These are phyloP conservation scores for mouse (Mus musculus) DNA, from an alignment of 2,113 vertebrate genomes.

Conservation along the genomic window GRCm39 chr2:71425001-71425500, in stretches of 20 bases:
- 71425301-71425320: not conserved
- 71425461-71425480: conserved; percentile 40
- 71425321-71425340: not conserved
- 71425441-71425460: conserved; percentile 35
- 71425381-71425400: conserved; percentile 42
- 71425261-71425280: not conserved
- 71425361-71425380: conserved; percentile 44
- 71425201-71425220: not conserved
- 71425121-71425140: conserved; percentile 83
- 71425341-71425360: conserved; percentile 14
- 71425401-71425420: conserved; percentile 68
- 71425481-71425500: not conserved
- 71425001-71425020: not conserved
- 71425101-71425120: conserved; percentile 76
- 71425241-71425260: not conserved
- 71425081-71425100: conserved; percentile 64
- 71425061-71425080: conserved; percentile 54
- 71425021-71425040: conserved; percentile 34
- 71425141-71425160: conserved; percentile 67
- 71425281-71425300: conserved; percentile 5
- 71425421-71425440: conserved; percentile 56
- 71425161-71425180: conserved; percentile 85
- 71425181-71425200: conserved; percentile 54
- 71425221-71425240: conserved; percentile 4
- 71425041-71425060: conserved; percentile 70